phyloP scores from a whole-genome alignment of 2,113 vertebrate species.

The Sula dactylatra region DNA sequence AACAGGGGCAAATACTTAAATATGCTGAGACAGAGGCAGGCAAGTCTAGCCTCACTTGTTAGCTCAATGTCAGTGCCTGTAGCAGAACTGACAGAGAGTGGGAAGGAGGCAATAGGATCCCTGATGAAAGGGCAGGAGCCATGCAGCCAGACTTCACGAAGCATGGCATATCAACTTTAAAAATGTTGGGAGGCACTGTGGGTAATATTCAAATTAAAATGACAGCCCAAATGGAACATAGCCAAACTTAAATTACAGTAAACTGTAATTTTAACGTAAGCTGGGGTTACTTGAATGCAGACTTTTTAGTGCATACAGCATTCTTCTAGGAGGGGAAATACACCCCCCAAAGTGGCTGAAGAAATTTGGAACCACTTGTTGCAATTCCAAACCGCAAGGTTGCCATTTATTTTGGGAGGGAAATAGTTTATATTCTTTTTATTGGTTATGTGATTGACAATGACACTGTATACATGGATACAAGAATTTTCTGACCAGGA shows the following conservation, averaged over 20 bases:
- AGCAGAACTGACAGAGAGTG: neutral
- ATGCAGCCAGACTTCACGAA: neutral
- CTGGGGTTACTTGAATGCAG: neutral
- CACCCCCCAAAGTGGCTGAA: neutral
- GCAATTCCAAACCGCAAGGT: neutral
- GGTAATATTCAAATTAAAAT: neutral
- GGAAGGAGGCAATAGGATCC: neutral
- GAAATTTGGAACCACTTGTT: neutral
- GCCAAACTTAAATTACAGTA: neutral
- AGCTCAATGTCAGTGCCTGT: neutral
- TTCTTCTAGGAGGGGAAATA: neutral
- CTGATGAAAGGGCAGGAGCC: neutral
- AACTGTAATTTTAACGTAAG: neutral
- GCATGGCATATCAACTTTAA: neutral
- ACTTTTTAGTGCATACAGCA: neutral
- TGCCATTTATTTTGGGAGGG: neutral
- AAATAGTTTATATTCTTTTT: neutral
- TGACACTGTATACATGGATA: neutral
- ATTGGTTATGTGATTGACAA: neutral
- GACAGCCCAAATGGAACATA: neutral
- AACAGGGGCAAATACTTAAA: neutral
- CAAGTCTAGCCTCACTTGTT: neutral
- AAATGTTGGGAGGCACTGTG: neutral
- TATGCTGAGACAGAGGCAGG: neutral
- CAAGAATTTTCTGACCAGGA: neutral